Percentiles rank a stretch among this genome's conserved stretches.
Evolutionary conservation across 35 echinoderm and acorn worm genomes (phyloP).

Genomic region (Amphiura filiformis): DNA sequence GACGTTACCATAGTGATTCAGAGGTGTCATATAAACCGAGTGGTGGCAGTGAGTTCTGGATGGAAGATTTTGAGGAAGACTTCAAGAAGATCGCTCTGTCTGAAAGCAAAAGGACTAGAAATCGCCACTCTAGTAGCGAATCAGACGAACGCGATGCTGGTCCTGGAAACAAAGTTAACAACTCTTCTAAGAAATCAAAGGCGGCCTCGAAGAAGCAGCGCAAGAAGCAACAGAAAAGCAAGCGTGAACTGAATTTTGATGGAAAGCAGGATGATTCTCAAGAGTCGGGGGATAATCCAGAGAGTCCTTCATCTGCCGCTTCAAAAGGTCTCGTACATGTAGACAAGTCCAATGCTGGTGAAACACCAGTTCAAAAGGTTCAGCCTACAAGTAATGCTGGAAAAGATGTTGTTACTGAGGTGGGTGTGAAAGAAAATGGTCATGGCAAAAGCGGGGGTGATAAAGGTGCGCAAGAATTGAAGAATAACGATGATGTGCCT

Average conservation of each 20-base stretch:
- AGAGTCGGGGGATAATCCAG: not conserved
- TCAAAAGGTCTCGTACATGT: too few species aligned
- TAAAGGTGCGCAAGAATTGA: not conserved
- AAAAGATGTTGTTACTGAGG: not conserved
- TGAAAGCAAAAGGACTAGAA: slow-evolving; percentile 4
- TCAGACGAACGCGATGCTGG: slow-evolving; percentile 25
- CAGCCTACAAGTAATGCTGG: not conserved
- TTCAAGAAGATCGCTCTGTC: slow-evolving; percentile 45
- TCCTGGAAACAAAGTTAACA: slow-evolving; percentile 40
- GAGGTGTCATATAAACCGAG: slow-evolving; percentile 52
- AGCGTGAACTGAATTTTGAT: slow-evolving; percentile 9
- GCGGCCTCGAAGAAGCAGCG: slow-evolving; percentile 31
- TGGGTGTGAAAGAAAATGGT: not conserved
- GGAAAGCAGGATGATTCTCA: not conserved
- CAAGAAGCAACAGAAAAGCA: slow-evolving; percentile 6
- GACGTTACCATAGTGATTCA: slow-evolving; percentile 67
- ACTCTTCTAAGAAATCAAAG: slow-evolving; percentile 29
- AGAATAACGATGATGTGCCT: slow-evolving; percentile 13
- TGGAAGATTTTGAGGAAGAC: slow-evolving; percentile 61
- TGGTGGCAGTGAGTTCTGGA: slow-evolving; percentile 18
- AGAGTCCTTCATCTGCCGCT: not conserved
- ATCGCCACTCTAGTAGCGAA: slow-evolving; percentile 62
- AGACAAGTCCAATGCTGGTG: not conserved
- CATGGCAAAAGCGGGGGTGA: not conserved
- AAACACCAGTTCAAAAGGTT: not conserved